Conservation (phyloP, 2,888 invertebrate species). For the Caenorhabditis doughertyi region DNA sequence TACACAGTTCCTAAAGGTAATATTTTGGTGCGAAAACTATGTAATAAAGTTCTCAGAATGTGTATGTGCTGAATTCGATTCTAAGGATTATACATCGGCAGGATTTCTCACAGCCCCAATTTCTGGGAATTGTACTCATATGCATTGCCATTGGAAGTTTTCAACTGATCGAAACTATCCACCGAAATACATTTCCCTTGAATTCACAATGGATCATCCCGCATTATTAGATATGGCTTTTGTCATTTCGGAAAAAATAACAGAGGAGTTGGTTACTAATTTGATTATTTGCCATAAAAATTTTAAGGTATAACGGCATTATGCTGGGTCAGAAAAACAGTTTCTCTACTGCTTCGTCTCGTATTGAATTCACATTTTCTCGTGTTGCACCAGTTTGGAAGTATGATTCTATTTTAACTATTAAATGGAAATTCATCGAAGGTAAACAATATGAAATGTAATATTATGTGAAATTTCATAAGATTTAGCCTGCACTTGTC, state of each 20-base stretch:
- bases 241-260: slow-evolving; percentile 3
- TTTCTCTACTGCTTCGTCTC: slow-evolving; percentile 13
- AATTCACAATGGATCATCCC: slow-evolving; percentile 8
- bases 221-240: slow-evolving; percentile 3
- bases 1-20: slow-evolving; percentile 8
- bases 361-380: slow-evolving; percentile 38
- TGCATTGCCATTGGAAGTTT: slow-evolving; percentile 59
- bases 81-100: neutral
- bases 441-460: neutral
- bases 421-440: slow-evolving; percentile 11
- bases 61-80: slow-evolving; percentile 6
- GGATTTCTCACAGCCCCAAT: slow-evolving; percentile 10
- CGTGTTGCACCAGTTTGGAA: neutral
- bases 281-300: neutral
- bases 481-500: slow-evolving; percentile 24
- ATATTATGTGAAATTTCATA: neutral
- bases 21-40: neutral
- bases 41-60: slow-evolving; percentile 17
- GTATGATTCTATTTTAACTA: slow-evolving; percentile 4
- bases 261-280: slow-evolving; percentile 23
- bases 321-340: slow-evolving; percentile 8
- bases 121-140: slow-evolving; percentile 2
- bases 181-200: slow-evolving; percentile 12
- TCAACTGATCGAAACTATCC: neutral
- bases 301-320: slow-evolving; percentile 5